phyloP scores from a whole-genome alignment of 1,140 invertebrate species.

The Ceratina japonica region DNA sequence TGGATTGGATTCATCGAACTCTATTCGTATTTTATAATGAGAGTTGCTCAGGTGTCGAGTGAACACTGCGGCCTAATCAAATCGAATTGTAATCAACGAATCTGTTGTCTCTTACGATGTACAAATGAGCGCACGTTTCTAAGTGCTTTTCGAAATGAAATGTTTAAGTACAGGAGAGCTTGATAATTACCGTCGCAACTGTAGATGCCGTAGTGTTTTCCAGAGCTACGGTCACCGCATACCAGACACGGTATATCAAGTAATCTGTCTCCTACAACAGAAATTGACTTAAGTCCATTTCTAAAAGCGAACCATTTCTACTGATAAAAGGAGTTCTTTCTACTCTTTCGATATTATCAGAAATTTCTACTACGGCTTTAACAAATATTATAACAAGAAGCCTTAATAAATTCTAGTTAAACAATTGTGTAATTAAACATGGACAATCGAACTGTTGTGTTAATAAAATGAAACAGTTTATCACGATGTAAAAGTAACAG shows the following conservation, averaged over 20 bases:
- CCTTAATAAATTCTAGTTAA: no score
- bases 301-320: not conserved
- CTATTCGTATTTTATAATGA: no score
- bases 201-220: slow-evolving; percentile 98
- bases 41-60: not conserved
- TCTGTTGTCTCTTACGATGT: slow-evolving; percentile 8
- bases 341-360: no score
- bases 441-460: no score
- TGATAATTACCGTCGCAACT: slow-evolving; percentile 93
- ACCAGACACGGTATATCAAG: slow-evolving; percentile 98
- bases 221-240: slow-evolving; percentile 96
- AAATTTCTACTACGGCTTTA: no score
- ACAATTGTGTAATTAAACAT: no score
- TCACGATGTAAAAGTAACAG: not conserved
- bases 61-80: not conserved
- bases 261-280: slow-evolving; percentile 90
- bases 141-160: not conserved
- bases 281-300: slow-evolving; percentile 20
- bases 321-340: no score
- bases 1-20: no score
- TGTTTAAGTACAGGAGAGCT: slow-evolving; percentile 38
- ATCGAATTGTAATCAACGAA: slow-evolving; percentile 22
- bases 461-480: not conserved
- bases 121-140: not conserved
- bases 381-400: no score